Evolutionary conservation across 2,113 vertebrate species (phyloP), one percentile per base, ranked within the genome.

Genomic region (Hoplias malabaricus): DNA sequence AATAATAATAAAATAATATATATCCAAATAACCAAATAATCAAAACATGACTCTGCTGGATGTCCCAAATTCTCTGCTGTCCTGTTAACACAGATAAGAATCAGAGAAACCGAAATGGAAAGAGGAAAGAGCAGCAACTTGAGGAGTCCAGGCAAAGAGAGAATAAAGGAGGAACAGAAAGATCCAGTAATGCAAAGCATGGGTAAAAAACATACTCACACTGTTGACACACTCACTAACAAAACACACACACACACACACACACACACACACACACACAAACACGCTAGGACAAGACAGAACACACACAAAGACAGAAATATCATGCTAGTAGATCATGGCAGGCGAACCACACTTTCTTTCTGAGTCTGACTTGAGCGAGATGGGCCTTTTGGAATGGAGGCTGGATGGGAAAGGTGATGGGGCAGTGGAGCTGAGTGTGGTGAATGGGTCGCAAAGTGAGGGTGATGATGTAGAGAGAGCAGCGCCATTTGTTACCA

Each of bases 331-430:
- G 82, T 82, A 85, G 86, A 88, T 82, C 86, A 62, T 85, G 82
- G 88, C 85, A 90, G 89, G 91, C 91, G 85, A 84, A 91, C 71
- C 90, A 91, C 90, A 89, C 90, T 85, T 83, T 92, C 91, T 94
- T 94, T 94, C 93, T 93, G 93, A 94, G 93, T 93, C 93, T 92
- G 92, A 92, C 90, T 94, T 94, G 91, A 92, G 90, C 87, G 84
- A 85, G 80, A 92, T 91, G 92, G 86, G 87, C 87, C 84, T 82
- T 90, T 84, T 89, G 87, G 87, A 88, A 93, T 91, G 92, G 84
- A 83, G 82, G 84, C 82, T 89, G 85, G 62, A 91, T 89, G 90
- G 82, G 81, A 81, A 86, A 89, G 85, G 87, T 84, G 23, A 88
- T 84, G 87, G 78, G 82, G 86, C 75, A 88, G 86, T 89, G 86